Conservation (phyloP, 2,113 vertebrate species). For the Microcebus jonahi region DNA sequence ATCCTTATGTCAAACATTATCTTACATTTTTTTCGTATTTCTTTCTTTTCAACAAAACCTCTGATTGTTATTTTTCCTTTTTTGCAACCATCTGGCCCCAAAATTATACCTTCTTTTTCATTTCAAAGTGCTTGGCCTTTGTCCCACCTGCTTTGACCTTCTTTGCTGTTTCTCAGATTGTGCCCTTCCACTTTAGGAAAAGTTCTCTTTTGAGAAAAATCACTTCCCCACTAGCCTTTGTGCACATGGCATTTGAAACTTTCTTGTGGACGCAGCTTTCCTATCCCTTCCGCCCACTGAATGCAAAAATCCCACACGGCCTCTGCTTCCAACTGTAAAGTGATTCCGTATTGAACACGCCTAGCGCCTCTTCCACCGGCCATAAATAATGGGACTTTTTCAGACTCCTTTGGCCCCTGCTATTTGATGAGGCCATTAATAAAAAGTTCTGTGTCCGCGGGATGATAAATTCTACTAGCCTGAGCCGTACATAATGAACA, state of each 20-base stretch:
- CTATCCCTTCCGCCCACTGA: background rate
- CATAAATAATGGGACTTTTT: slow-evolving; percentile 41
- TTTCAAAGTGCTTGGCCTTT: background rate
- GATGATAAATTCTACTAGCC: background rate
- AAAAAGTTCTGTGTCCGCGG: background rate
- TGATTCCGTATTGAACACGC: background rate
- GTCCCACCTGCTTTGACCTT: background rate
- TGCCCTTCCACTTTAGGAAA: background rate
- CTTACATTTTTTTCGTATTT: background rate
- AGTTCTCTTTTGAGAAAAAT: background rate
- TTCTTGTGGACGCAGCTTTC: background rate
- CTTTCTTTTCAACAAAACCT: background rate
- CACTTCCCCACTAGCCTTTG: background rate
- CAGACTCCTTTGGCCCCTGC: slow-evolving; percentile 24
- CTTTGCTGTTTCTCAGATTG: background rate
- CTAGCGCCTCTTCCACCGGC: background rate
- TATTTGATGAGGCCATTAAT: slow-evolving; percentile 54
- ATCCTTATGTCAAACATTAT: background rate
- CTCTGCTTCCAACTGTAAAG: background rate
- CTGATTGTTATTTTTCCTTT: background rate
- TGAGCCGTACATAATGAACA: background rate
- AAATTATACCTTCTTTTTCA: background rate
- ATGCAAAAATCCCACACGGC: background rate
- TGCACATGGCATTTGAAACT: background rate
- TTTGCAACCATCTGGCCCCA: background rate